Conservation (phyloP, 2,113 vertebrate genomes). For the Crypturellus undulatus region DNA sequence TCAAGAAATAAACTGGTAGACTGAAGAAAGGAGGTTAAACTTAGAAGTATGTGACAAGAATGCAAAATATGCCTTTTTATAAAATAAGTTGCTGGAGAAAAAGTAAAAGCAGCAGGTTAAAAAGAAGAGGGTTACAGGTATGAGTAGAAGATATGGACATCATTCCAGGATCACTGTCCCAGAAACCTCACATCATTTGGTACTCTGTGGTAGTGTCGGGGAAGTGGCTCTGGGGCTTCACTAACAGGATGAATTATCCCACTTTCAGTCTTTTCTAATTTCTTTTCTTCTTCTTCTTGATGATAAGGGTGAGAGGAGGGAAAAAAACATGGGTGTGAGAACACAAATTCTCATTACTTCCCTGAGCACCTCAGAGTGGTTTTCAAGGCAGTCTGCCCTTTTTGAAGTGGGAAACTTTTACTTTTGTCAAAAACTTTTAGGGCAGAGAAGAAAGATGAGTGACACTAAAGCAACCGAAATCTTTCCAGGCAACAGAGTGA, state of each 20-base stretch:
- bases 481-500: not conserved
- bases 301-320: not conserved
- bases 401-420: slow-evolving; percentile 31
- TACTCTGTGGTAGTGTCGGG: not conserved
- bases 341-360: not conserved
- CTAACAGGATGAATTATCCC: not conserved
- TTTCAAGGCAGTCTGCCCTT: not conserved
- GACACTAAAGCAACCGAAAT: not conserved
- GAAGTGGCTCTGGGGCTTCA: not conserved
- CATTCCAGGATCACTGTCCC: not conserved
- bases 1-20: not conserved
- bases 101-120: not conserved
- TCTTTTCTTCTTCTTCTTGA: not conserved
- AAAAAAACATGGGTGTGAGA: not conserved
- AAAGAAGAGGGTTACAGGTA: not conserved
- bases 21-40: not conserved
- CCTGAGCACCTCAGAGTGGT: not conserved
- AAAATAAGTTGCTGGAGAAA: not conserved
- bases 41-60: not conserved
- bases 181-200: not conserved
- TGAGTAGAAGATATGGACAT: not conserved
- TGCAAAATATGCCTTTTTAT: not conserved
- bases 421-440: not conserved
- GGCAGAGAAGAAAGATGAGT: not conserved
- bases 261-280: not conserved